Evolutionary conservation across 2,888 invertebrate species (phyloP), one percentile per base, ranked within the genome.

Genomic region (Seladonia tumulorum): DNA sequence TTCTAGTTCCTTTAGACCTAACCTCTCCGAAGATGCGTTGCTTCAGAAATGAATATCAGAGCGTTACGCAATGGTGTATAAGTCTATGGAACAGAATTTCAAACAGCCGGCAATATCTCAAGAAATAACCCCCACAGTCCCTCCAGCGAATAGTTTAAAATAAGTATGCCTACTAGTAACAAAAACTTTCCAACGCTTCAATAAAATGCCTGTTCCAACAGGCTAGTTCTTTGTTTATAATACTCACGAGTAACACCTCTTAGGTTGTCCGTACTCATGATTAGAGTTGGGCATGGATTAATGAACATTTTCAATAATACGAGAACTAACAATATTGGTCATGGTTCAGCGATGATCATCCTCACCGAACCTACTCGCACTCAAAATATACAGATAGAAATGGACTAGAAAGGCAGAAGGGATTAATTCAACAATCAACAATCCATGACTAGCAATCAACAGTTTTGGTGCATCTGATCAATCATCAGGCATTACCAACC

Each of bases 261-360:
- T 53, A 8, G 39, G 63, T 66, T 18, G 18, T 18, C 8, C 47
- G 70, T 35, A 49, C 63, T 39, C n/a, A 2, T 22, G 18, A 29
- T 14, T 70, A 82, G 73, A 57, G 70, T 60, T 77, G 81, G 81
- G 66, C 81, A 83, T 70, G 47, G 47, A 72, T 29, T 18, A 29
- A 72, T 49, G 47, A 47, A 72, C 45, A 29, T 49, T 49, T 49
- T 29, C 47, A 29, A 72, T 18, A 10, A 72, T 53, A 12, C 5
- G n/a, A 35, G 53, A 73, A 73, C 49, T 35, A 73, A 70, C 70
- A 70, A 70, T 70, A 53, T 73, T 49, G 29, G 49, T 73, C 49
- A 53, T 73, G 53, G 53, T 7, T 29, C 47, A 2, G 18, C 25
- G 49, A 29, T 5, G 25, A 1, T 29, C 49, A 22, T 53, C 22